Base-by-base conservation (phyloP, 2,113 vertebrate genomes). In the Pteronura brasiliensis region DNA sequence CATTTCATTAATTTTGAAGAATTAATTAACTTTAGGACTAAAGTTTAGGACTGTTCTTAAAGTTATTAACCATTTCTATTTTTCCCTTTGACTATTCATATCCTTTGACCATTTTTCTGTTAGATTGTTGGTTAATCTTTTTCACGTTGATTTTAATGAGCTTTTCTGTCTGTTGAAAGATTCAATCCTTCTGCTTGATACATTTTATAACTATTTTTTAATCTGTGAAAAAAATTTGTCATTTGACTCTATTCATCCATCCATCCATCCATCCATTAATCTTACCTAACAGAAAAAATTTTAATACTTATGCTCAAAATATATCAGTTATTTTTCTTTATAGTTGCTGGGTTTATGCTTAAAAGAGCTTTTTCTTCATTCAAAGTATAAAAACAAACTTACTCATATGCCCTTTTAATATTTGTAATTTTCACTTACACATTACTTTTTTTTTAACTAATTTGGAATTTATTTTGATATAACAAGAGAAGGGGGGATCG, bases 1-100 rank as follows among this genome's bases (percentile, higher is more conserved):
- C 49, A 79, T 79, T 72, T 87, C 25, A 47, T 69, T 97, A 79
- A 93, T 96, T 96, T 96, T 90, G 12, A 92, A 95, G 31, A 94
- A 93, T 36, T 47, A 47, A 47, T 47, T 47, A 47, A 47, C 44
- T 4, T 93, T 92, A 90, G 52, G 6, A 83, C 55, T 80, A 92
- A 47, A 47, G 9, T 4, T 93, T 92, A 90, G 55, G 4, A 83
- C 55, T 80, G 89, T 71, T 67, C 3, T 67, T 89, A 88, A 94
- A 12, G 8, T 82, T 88, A 71, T 59, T 90, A 91, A 3, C 15
- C 65, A 93, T 57, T 76, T 93, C 5, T 67, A 86, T 87, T 92
- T 96, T 95, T 76, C 5, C 1, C 7, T 93, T 95, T 89, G 17
- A 88, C n/a, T 96, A 63, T 31, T 88, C 23, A 49, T 61, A 31